Base-by-base conservation (phyloP, 64 coral and sea anemone genomes). In the Pocillopora damicornis region DNA sequence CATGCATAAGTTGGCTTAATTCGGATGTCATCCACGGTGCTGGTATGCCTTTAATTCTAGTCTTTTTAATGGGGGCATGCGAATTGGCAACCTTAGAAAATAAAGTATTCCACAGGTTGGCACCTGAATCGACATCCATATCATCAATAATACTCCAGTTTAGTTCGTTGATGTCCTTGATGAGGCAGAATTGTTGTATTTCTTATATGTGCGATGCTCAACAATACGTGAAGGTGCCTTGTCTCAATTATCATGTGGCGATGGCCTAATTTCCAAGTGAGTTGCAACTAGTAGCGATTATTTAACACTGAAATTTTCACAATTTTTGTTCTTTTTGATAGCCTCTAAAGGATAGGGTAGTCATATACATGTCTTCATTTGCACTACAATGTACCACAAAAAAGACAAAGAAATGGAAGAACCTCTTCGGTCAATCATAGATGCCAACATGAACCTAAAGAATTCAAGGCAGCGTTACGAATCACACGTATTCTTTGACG, bases 371-470 rank as follows among this genome's bases (percentile, higher is more conserved):
- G 75, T 98, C 68, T 98, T 98, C 58, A 91, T 98, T 9, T 98
- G 96, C 66, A 92, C 93, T 4, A 98, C 96, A 6, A 92, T 98
- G 96, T 98, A 98, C 63, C 96, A 90, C 37, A 93, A 98, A 58
- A 68, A 92, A 51, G 79, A 79, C 17, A 76, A 95, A 16, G 93
- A 95, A 78, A 98, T 98, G 96, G 96, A 92, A 35, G 90, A 98
- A 34, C 90, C 90, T 9, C 78, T 98, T 5, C 66, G 86, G 37
- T 98, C 92, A 12, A 51, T 98, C 2, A 82, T 86, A 1, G 88
- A 94, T 77, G 86, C 95, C 61, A 84, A 95, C 60, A 83, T 42
- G 1, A 75, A 86, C 59, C 81, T 60, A 16, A 13, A 64, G 45
- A 68, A 66, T 42, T 82, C 89, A 30, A 84, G 88, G 9, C 94